Percentiles rank a stretch among this genome's conserved stretches.
Evolutionary conservation across 2,888 invertebrate genomes (phyloP).

Genomic region (Sarcophaga caerulescens): DNA sequence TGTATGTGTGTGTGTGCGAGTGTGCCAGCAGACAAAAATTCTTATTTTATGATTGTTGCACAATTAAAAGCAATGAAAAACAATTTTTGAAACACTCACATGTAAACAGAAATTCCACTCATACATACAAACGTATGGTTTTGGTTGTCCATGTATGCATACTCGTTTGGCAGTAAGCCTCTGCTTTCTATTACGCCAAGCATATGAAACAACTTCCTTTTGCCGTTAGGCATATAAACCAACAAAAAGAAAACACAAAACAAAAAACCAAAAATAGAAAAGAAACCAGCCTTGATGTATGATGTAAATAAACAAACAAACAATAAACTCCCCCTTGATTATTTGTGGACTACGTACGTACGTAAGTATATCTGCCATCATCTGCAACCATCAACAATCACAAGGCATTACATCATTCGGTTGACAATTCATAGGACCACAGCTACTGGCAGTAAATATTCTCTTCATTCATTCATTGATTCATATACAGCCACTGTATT

Average conservation of each 20-base stretch:
- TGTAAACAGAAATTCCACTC: conserved; percentile 31
- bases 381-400: conserved; percentile 60
- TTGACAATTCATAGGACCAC: conserved; percentile 59
- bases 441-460: conserved; percentile 43
- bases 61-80: conserved; percentile 69
- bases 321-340: conserved; percentile 61
- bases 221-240: conserved; percentile 56
- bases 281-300: neutral
- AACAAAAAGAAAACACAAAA: conserved; percentile 34
- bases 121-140: neutral
- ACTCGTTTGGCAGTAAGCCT: conserved; percentile 12
- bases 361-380: conserved; percentile 10
- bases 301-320: conserved; percentile 41
- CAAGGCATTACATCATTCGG: conserved; percentile 65
- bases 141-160: neutral
- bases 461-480: neutral
- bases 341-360: conserved; percentile 40
- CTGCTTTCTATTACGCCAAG: too few relatives aligned
- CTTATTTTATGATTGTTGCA: conserved; percentile 68
- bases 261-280: neutral
- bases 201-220: conserved; percentile 69
- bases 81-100: conserved; percentile 43
- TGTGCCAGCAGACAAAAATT: conserved; percentile 59
- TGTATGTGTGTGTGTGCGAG: neutral
- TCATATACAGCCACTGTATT: neutral